A percentile compares a stretch with the other conserved stretches of the same genome.
Evolutionary conservation across 1,140 invertebrate genomes (phyloP).

Genomic region (Arctopsyche grandis): DNA sequence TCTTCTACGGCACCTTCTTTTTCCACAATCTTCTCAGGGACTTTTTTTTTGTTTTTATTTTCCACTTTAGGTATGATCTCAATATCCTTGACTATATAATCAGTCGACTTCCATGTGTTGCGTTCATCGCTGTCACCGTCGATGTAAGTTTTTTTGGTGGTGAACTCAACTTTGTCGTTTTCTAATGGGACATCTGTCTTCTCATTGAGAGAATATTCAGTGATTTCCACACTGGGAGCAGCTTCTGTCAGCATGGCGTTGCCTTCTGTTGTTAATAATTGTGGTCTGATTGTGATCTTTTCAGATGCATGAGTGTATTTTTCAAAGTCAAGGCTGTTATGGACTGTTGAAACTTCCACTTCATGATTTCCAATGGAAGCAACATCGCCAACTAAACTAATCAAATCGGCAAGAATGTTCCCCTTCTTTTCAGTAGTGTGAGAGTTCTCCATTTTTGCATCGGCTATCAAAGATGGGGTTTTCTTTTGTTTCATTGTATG

Average conservation of each 20-base stretch:
- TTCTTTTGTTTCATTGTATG: slow-evolving; percentile 53
- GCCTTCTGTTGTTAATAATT: slow-evolving; percentile 20
- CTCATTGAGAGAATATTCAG: slow-evolving; percentile 46
- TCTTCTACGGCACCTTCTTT: not conserved
- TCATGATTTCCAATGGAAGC: slow-evolving; percentile 62
- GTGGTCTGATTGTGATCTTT: not conserved
- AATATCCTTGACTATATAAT: slow-evolving; percentile 51
- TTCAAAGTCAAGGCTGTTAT: slow-evolving; percentile 46
- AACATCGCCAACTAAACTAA: slow-evolving; percentile 64
- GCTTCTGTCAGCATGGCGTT: slow-evolving; percentile 25
- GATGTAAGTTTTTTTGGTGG: slow-evolving; percentile 50
- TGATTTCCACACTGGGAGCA: slow-evolving; percentile 43
- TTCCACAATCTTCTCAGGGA: slow-evolving; percentile 45
- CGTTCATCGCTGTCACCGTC: slow-evolving; percentile 51
- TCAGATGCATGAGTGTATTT: slow-evolving; percentile 24
- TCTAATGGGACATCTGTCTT: slow-evolving; percentile 55
- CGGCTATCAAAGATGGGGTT: slow-evolving; percentile 23
- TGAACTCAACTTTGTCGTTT: slow-evolving; percentile 52
- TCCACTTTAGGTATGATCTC: slow-evolving; percentile 53
- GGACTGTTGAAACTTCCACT: slow-evolving; percentile 50
- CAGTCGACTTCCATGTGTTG: slow-evolving; percentile 51
- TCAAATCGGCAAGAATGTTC: slow-evolving; percentile 62
- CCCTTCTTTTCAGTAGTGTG: slow-evolving; percentile 56
- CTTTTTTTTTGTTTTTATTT: slow-evolving; percentile 48
- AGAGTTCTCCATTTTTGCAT: slow-evolving; percentile 45